Evolutionary conservation across 1,140 invertebrate species (phyloP).

Genomic region (Dinoponera quadriceps): DNA sequence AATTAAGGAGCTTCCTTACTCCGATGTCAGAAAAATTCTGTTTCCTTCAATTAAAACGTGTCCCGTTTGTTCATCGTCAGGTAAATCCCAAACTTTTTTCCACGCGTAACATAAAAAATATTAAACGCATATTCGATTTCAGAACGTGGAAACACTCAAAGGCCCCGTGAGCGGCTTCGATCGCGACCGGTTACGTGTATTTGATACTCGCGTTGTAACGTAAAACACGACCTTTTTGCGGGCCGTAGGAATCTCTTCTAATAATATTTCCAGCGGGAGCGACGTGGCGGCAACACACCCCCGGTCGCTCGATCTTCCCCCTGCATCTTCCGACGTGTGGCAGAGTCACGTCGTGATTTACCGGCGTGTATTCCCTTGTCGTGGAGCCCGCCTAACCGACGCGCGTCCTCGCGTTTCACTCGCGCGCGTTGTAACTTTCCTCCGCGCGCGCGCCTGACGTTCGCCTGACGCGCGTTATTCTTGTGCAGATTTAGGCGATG

Average conservation of each 20-base stretch:
- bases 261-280: slow-evolving; percentile 32
- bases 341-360: slow-evolving; percentile 38
- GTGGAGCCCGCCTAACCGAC: not conserved
- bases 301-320: slow-evolving; percentile 17
- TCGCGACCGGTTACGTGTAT: not conserved
- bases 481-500: slow-evolving; percentile 38
- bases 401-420: not conserved
- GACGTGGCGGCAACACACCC: slow-evolving; percentile 8
- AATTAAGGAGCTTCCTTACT: no score
- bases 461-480: slow-evolving; percentile 23
- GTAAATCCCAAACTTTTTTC: no score
- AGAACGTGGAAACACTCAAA: no score
- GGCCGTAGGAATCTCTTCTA: slow-evolving; percentile 6
- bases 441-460: not conserved
- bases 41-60: no score
- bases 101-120: no score
- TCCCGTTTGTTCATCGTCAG: no score
- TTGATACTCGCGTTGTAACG: not conserved
- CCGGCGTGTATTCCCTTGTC: not conserved
- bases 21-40: no score
- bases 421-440: slow-evolving; percentile 49
- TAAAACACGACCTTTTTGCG: not conserved
- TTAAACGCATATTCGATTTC: no score
- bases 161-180: no score
- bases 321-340: slow-evolving; percentile 20